These are phyloP conservation scores for Tauraco hartlaubi DNA, from an alignment of 2,797 vertebrate species.

Conservation along the genomic window DNA sequence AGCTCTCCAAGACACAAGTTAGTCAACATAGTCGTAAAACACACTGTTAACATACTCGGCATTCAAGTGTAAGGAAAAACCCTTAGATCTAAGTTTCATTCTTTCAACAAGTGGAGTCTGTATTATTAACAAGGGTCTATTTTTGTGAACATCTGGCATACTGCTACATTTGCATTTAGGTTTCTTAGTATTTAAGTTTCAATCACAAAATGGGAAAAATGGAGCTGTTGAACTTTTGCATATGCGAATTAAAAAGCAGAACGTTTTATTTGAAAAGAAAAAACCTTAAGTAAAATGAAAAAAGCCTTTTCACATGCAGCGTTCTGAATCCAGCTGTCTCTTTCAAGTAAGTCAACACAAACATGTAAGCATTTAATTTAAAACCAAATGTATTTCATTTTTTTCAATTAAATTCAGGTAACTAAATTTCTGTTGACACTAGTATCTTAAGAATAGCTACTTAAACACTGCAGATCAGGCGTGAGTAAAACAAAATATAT, in stretches of 20 bases:
- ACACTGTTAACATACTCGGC: neutral
- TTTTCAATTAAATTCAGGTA: neutral
- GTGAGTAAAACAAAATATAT: neutral
- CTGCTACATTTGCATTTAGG: neutral
- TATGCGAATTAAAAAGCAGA: neutral
- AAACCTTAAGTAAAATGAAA: neutral
- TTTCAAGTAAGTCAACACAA: neutral
- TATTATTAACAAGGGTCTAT: neutral
- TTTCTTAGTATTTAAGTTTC: neutral
- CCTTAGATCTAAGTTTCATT: slow-evolving; percentile 3
- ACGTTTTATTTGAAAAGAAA: neutral
- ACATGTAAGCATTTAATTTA: neutral
- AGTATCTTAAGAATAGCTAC: neutral
- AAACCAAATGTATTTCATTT: neutral
- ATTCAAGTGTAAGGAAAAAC: neutral
- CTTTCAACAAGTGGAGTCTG: neutral
- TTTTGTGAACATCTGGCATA: slow-evolving; percentile 24
- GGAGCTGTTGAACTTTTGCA: neutral
- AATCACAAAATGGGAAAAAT: neutral
- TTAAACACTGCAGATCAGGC: neutral
- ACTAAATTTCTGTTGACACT: neutral
- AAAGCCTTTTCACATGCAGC: neutral
- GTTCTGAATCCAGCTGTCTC: neutral
- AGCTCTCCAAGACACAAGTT: neutral
- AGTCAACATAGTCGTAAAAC: neutral